Evolutionary conservation across 2,797 vertebrate genomes (phyloP).

Genomic region (Hydrocynus forskahlii): DNA sequence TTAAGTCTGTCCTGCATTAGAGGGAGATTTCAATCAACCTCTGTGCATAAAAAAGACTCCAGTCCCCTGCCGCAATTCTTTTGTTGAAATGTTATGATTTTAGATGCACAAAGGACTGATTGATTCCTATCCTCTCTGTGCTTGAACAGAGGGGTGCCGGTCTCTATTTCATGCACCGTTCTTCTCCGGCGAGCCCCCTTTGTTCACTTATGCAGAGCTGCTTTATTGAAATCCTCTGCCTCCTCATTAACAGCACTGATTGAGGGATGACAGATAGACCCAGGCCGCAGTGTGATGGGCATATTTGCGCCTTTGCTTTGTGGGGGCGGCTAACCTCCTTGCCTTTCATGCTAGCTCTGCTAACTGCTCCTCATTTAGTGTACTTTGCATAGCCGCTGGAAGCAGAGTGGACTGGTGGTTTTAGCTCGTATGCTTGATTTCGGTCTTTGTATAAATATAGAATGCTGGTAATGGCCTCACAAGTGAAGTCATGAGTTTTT

Average conservation of each 20-base stretch:
- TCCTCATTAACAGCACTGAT: conserved; percentile 57
- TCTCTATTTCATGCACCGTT: conserved; percentile 59
- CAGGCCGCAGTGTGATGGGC: conserved; percentile 37
- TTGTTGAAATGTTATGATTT: conserved; percentile 66
- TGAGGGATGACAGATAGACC: conserved; percentile 32
- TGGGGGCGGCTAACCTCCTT: conserved; percentile 21
- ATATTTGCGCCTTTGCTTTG: conserved; percentile 22
- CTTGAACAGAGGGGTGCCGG: conserved; percentile 60
- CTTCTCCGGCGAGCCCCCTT: conserved; percentile 49
- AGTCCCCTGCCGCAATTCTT: conserved; percentile 58
- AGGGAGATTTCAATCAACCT: conserved; percentile 57
- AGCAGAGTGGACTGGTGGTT: conserved; percentile 6
- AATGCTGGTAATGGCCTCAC: not conserved
- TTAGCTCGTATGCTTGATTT: not conserved
- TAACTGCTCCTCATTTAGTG: conserved; percentile 10
- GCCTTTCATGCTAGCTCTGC: conserved; percentile 41
- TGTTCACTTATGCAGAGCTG: conserved; percentile 63
- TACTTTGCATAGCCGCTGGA: conserved; percentile 27
- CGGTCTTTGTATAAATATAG: not conserved
- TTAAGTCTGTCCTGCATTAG: conserved; percentile 64
- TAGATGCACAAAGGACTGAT: conserved; percentile 64
- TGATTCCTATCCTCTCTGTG: conserved; percentile 60
- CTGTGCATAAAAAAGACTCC: conserved; percentile 51
- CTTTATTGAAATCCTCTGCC: conserved; percentile 53
- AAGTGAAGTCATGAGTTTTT: not conserved